A percentile compares a stretch with the other conserved stretches of the same genome.
These are phyloP conservation scores for Leptodactylus fallax DNA, from an alignment of 2,797 vertebrate species.

Conservation along the genomic window DNA sequence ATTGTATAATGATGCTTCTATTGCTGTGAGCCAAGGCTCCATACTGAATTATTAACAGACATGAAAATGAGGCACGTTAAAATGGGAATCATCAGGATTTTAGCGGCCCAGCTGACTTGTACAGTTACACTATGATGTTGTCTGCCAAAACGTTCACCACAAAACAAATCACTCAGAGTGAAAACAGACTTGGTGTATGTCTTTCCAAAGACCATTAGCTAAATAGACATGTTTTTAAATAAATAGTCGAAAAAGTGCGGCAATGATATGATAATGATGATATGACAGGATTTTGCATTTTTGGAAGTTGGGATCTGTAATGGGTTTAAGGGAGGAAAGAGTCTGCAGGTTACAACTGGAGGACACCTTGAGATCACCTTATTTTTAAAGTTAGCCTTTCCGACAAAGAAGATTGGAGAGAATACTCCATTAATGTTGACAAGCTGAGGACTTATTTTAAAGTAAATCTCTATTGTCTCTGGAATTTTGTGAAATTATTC, in stretches of 20 bases:
- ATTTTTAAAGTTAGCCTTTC: not conserved
- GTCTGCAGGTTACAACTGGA: not conserved
- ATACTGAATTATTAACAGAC: constrained; percentile 50
- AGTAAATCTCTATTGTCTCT: not conserved
- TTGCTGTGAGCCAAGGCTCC: not conserved
- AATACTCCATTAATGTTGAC: not conserved
- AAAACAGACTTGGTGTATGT: constrained; percentile 55
- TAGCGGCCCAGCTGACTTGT: constrained; percentile 14
- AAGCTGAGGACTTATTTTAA: not conserved
- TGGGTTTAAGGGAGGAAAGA: not conserved
- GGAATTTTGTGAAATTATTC: not conserved
- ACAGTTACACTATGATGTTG: constrained; percentile 29
- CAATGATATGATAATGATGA: constrained; percentile 1
- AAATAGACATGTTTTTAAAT: constrained; percentile 44
- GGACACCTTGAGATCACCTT: not conserved
- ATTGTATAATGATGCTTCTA: constrained; percentile 12
- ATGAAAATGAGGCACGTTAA: constrained; percentile 40
- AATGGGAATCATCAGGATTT: constrained; percentile 49
- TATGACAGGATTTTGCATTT: not conserved
- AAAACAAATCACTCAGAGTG: constrained; percentile 64
- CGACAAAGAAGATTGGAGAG: not conserved
- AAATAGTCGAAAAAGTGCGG: constrained; percentile 16
- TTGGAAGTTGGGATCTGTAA: not conserved
- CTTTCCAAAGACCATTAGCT: constrained; percentile 38
- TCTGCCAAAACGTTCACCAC: constrained; percentile 61